Evolutionary conservation across 2,888 invertebrate species (phyloP).

Genomic region (Eumerus sabulonum): DNA sequence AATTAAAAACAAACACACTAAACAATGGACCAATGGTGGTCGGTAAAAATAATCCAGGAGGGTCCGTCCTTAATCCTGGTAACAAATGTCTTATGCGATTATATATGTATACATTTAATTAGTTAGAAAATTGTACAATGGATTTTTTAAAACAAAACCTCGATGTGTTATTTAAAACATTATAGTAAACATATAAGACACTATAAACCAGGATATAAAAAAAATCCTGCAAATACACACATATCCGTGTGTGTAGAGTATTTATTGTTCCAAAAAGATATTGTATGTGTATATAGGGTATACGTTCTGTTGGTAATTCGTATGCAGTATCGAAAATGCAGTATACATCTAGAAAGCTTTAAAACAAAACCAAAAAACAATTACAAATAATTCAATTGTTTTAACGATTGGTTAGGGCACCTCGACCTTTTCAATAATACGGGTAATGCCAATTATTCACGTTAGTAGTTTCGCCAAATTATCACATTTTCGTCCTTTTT

Average conservation of each 20-base stretch:
- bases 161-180: constrained; percentile 59
- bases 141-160: constrained; percentile 63
- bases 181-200: constrained; percentile 53
- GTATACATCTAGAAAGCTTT: constrained; percentile 51
- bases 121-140: constrained; percentile 69
- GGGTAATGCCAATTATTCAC: too few relatives aligned
- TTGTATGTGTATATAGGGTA: constrained; percentile 32
- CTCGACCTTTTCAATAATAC: neutral
- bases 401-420: constrained; percentile 41
- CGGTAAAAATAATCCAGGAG: constrained; percentile 68
- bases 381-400: constrained; percentile 38
- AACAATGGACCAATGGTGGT: constrained; percentile 63
- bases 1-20: constrained; percentile 36
- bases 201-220: constrained; percentile 29
- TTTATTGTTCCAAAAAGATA: constrained; percentile 49
- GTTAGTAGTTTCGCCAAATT: too few relatives aligned
- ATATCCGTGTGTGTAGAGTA: neutral
- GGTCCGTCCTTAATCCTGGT: constrained; percentile 67
- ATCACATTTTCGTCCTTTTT: too few relatives aligned
- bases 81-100: constrained; percentile 68
- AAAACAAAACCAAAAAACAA: constrained; percentile 21
- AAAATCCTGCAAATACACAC: too few relatives aligned
- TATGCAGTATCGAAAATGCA: constrained; percentile 14
- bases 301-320: constrained; percentile 37
- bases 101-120: constrained; percentile 67